These are phyloP conservation scores for Uloborus diversus DNA, from an alignment of 1,140 invertebrate species.

Conservation along the genomic window DNA sequence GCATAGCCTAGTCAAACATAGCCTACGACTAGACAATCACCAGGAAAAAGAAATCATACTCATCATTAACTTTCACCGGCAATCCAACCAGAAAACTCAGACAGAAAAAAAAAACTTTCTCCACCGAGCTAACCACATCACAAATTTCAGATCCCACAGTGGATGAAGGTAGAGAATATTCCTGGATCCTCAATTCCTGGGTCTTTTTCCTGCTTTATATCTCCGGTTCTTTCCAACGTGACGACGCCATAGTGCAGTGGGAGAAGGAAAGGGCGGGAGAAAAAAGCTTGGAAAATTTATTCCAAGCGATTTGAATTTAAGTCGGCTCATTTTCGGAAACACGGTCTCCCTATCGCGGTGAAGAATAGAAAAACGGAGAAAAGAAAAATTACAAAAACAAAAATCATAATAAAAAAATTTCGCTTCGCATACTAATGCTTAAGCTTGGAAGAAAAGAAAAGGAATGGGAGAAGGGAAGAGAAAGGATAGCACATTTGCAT, in stretches of 20 bases:
- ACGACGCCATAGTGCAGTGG: not conserved
- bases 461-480: not conserved
- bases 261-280: conserved; percentile 3
- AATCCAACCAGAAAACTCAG: too few relatives aligned
- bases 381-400: not conserved
- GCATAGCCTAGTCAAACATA: too few relatives aligned
- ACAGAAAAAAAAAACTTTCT: too few relatives aligned
- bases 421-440: conserved; percentile 31
- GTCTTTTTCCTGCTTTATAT: not conserved
- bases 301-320: conserved; percentile 56
- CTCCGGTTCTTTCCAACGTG: conserved; percentile 19
- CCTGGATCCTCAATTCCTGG: too few relatives aligned
- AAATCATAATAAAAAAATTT: not conserved
- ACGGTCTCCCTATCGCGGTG: conserved; percentile 15
- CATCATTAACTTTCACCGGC: too few relatives aligned
- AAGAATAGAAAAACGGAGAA: not conserved
- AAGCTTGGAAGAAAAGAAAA: conserved; percentile 5
- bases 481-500: conserved; percentile 37
- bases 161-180: too few relatives aligned
- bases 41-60: too few relatives aligned
- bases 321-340: conserved; percentile 49
- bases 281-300: conserved; percentile 37
- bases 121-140: too few relatives aligned
- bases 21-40: too few relatives aligned
- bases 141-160: too few relatives aligned